Conservation (phyloP, 2,888 invertebrate genomes). For the Stenoptilia bipunctidactyla region DNA sequence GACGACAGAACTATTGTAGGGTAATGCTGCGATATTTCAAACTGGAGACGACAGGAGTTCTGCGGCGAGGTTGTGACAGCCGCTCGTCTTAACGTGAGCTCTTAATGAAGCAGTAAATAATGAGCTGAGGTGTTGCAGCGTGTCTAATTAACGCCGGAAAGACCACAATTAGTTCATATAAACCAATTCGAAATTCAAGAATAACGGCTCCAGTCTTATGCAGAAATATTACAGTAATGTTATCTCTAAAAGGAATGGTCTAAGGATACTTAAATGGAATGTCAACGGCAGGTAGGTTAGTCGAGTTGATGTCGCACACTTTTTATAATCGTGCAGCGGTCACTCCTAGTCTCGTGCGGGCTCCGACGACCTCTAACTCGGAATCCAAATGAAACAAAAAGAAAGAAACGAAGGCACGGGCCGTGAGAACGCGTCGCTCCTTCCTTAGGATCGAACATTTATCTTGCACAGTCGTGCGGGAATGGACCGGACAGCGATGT, state of each 20-base stretch:
- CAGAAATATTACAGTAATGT: conserved; percentile 26
- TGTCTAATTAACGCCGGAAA: conserved; percentile 57
- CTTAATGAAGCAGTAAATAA: conserved; percentile 70
- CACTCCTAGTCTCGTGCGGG: conserved; percentile 44
- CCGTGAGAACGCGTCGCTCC: conserved; percentile 67
- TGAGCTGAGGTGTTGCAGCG: conserved; percentile 58
- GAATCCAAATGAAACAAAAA: conserved; percentile 62
- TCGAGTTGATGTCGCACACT: conserved; percentile 38
- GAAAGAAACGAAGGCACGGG: conserved; percentile 55
- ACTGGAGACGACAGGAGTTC: conserved; percentile 38
- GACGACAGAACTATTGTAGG: conserved; percentile 63
- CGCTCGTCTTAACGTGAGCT: conserved; percentile 54
- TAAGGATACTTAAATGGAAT: conserved; percentile 27
- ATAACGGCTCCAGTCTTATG: too few species aligned
- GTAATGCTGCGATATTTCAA: conserved; percentile 61
- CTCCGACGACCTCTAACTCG: conserved; percentile 60
- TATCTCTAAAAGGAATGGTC: conserved; percentile 23
- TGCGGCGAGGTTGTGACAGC: conserved; percentile 62
- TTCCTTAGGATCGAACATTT: conserved; percentile 53
- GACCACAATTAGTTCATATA: not conserved
- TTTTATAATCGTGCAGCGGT: conserved; percentile 59
- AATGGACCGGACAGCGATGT: conserved; percentile 58
- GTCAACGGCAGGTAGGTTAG: conserved; percentile 31
- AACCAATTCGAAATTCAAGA: too few species aligned
- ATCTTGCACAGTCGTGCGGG: conserved; percentile 68